Evolutionary conservation across 2,888 invertebrate species (phyloP).

Genomic region (Galeopsomyia nigrocyanea): DNA sequence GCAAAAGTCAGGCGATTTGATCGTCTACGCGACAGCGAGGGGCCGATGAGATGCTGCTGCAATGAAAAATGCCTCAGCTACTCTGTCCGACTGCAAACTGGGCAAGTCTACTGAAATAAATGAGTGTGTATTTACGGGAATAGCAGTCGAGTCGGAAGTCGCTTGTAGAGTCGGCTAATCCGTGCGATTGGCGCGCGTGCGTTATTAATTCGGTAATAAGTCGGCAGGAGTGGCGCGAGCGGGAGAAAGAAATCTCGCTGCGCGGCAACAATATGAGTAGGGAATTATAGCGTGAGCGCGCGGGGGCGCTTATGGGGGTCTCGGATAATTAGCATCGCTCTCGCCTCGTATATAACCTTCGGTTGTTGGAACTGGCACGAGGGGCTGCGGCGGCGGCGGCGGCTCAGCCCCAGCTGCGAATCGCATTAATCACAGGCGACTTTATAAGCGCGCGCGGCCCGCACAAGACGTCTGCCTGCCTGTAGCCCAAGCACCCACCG

Average conservation of each 20-base stretch:
- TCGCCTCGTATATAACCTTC: conserved; percentile 47
- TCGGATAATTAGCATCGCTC: conserved; percentile 61
- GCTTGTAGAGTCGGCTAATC: no score
- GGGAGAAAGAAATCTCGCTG: conserved; percentile 2
- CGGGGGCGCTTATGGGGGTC: conserved; percentile 33
- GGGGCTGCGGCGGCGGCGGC: conserved; percentile 34
- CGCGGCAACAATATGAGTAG: not conserved
- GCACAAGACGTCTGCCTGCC: conserved; percentile 1
- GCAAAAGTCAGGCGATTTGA: conserved; percentile 1
- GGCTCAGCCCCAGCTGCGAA: conserved; percentile 66
- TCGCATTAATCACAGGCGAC: conserved; percentile 64
- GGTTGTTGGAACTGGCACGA: conserved; percentile 59
- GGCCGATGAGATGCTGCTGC: no score
- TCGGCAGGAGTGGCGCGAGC: no score
- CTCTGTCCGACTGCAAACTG: not conserved
- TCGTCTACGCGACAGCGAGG: not conserved
- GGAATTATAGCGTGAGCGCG: not conserved
- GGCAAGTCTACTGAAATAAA: no score
- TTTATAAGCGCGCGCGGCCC: conserved; percentile 31
- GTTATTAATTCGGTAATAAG: conserved; percentile 11
- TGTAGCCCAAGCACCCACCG: no score
- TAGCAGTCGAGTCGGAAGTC: no score
- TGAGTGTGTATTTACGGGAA: no score
- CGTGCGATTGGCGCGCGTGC: not conserved
- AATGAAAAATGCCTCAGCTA: conserved; percentile 27